Evolutionary conservation across 2,888 invertebrate species (phyloP).

Genomic region (Torymus aiolomorphi): DNA sequence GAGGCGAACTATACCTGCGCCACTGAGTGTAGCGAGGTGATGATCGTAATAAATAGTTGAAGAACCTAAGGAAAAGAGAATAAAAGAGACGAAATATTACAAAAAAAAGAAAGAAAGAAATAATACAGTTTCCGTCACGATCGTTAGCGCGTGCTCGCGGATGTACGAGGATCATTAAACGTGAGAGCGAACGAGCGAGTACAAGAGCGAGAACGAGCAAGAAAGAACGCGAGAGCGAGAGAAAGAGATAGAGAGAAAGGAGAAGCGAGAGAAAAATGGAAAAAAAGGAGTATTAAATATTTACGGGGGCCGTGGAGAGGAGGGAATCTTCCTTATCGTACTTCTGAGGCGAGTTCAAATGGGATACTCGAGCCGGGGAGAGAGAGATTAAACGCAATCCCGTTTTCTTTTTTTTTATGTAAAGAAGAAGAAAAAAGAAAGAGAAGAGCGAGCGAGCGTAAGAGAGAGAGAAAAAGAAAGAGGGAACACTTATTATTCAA

Average conservation of each 20-base stretch:
- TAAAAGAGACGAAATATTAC: too few relatives aligned
- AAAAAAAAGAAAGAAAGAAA: conserved; percentile 39
- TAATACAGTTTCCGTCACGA: conserved; percentile 41
- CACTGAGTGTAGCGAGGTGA: too few relatives aligned
- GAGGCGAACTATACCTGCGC: conserved; percentile 1
- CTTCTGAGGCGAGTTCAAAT: conserved; percentile 39
- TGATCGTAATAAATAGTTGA: too few relatives aligned
- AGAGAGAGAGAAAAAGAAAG: conserved; percentile 25
- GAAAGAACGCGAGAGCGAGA: conserved; percentile 53
- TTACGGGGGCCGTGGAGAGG: conserved; percentile 75
- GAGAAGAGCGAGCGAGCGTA: conserved; percentile 1
- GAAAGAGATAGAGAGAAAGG: conserved; percentile 56
- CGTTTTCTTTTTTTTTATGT: conserved; percentile 39
- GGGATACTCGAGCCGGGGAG: conserved; percentile 17
- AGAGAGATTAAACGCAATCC: conserved; percentile 10
- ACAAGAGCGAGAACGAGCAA: conserved; percentile 53
- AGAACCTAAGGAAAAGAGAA: too few relatives aligned
- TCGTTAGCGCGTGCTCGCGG: conserved; percentile 63
- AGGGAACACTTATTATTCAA: conserved; percentile 32
- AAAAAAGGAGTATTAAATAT: conserved; percentile 74
- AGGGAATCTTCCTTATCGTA: conserved; percentile 70
- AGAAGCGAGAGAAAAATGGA: conserved; percentile 58
- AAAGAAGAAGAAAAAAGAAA: conserved; percentile 13
- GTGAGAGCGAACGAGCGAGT: conserved; percentile 35
- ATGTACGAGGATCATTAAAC: conserved; percentile 49